Evolutionary conservation across 1,140 invertebrate genomes (phyloP).

Genomic region (Thaumatotibia leucotreta): DNA sequence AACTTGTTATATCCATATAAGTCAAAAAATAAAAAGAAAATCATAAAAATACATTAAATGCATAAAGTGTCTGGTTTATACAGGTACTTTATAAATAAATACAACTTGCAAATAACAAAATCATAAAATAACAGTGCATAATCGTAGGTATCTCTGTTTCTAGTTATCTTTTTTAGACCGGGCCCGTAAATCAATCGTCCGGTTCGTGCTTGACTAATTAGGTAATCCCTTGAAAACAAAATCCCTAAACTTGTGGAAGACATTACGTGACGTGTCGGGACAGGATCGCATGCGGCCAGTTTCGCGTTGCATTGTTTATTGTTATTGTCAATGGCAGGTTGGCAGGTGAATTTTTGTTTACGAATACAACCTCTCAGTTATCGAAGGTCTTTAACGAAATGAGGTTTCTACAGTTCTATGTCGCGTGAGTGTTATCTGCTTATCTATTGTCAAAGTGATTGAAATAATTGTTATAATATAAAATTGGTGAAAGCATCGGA

Average conservation of each 20-base stretch:
- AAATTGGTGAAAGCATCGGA: background rate
- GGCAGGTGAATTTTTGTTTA: background rate
- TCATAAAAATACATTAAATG: too few relatives aligned
- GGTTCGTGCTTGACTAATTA: background rate
- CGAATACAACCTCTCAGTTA: background rate
- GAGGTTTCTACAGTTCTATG: background rate
- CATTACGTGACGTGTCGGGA: background rate
- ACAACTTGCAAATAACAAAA: too few relatives aligned
- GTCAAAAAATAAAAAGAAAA: too few relatives aligned
- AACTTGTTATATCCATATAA: too few relatives aligned
- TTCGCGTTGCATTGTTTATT: background rate
- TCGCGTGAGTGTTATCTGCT: background rate
- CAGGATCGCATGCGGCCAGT: background rate
- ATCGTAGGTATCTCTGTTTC: too few relatives aligned
- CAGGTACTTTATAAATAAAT: too few relatives aligned
- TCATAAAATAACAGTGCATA: too few relatives aligned
- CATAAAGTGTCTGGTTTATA: too few relatives aligned
- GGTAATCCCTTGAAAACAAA: background rate
- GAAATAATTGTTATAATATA: background rate
- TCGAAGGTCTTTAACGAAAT: background rate
- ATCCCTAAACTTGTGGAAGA: background rate
- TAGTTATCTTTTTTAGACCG: too few relatives aligned
- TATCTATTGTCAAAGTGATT: background rate
- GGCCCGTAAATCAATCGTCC: too few relatives aligned
- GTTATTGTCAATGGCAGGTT: background rate